Base-by-base conservation (phyloP, 2,888 invertebrate genomes). In the Diaprepes abbreviatus region DNA sequence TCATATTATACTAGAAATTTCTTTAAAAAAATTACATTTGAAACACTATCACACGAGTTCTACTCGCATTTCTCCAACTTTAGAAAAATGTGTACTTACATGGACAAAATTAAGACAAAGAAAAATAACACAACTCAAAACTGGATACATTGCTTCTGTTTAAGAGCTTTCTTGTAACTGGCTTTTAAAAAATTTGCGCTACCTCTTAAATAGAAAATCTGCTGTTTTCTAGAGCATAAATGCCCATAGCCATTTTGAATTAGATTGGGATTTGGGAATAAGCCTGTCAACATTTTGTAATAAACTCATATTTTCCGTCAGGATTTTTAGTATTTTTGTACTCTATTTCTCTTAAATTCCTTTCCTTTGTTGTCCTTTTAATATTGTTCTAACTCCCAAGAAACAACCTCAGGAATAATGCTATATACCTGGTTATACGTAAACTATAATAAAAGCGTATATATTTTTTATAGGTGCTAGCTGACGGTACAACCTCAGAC, bases 191-290 rank as follows among this genome's bases (percentile, higher is more conserved):
- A 59, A 54, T 52, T 66, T 19, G 9, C 9, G 35, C 36, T 12
- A 0, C 9, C 57, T 71, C 69, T 74, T 77, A 76, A 74, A 75
- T 75, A 74, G 58, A 38, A 43, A 43, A 66, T 66, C 40, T 10
- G 3, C 83, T 74, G 85, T 86, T 50, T 84, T 84, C 77, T 75
- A 72, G 74, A 76, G 76, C 68, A 78, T 75, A 70, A 78, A 77
- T 74, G 73, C 80, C 80, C 67, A 77, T 62, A 77, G 82, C 76
- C 75, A 76, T 70, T 73, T 71, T 64, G 80, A 79, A 83, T 83
- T 83, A 82, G 80, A 73, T 69, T 72, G 83, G 83, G 83, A 83
- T 75, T 81, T 79, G 70, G 82, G 82, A 80, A 82, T 74, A 75
- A 75, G 75, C 24, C 55, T 70, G 66, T 72, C 69, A 70, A 64